phyloP scores from a whole-genome alignment of 2,888 invertebrate genomes.

The Cephalotes varians region DNA sequence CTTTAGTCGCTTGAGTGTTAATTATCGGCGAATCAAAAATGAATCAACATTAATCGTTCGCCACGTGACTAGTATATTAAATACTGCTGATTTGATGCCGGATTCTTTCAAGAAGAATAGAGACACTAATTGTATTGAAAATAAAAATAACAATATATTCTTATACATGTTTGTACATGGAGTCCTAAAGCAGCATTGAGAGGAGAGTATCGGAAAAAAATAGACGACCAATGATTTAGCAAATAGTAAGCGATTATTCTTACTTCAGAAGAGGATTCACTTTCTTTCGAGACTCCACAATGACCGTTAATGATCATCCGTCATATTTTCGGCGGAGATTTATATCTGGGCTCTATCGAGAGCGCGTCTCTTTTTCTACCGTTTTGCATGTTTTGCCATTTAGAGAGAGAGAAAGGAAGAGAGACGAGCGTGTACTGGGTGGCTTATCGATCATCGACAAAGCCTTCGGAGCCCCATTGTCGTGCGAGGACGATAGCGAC shows the following conservation, averaged over 20 bases:
- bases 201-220: background rate
- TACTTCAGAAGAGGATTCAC: background rate
- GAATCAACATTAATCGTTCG: background rate
- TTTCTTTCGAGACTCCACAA: slow-evolving; percentile 32
- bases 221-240: background rate
- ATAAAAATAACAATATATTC: background rate
- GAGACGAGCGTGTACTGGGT: slow-evolving; percentile 17
- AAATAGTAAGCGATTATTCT: slow-evolving; percentile 12
- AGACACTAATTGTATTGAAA: background rate
- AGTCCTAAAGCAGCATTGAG: background rate
- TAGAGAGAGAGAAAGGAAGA: background rate
- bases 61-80: background rate
- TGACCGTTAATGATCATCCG: slow-evolving; percentile 29
- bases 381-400: slow-evolving; percentile 26
- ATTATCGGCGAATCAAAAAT: background rate
- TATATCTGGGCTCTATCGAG: slow-evolving; percentile 2
- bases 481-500: slow-evolving; percentile 56
- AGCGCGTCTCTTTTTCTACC: slow-evolving; percentile 14
- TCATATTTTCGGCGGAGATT: slow-evolving; percentile 34
- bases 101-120: background rate
- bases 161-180: background rate
- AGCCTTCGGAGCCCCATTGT: slow-evolving; percentile 66
- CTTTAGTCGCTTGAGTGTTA: no score
- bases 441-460: slow-evolving; percentile 65
- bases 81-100: background rate